phyloP scores from a whole-genome alignment of 2,888 invertebrate genomes.

The Quadroppia sp. region DNA sequence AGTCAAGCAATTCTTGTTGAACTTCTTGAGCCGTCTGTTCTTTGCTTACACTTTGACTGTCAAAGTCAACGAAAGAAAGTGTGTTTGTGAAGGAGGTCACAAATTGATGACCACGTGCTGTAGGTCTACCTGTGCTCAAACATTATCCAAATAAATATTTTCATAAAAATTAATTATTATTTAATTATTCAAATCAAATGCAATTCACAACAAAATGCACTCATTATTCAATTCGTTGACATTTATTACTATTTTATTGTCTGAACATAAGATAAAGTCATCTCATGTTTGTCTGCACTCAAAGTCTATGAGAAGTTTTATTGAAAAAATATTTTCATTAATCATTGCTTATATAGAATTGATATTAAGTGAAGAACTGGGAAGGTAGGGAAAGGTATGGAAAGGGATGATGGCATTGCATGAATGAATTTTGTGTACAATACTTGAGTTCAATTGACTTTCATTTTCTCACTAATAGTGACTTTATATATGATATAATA shows the following conservation, averaged over 20 bases:
- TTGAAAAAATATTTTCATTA: conserved; percentile 1
- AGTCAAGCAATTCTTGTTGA: conserved; percentile 7
- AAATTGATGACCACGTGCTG: conserved; percentile 33
- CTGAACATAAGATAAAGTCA: too few relatives aligned
- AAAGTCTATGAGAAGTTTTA: conserved; percentile 23
- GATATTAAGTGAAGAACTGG: too few relatives aligned
- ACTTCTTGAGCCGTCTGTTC: not conserved
- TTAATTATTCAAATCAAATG: too few relatives aligned
- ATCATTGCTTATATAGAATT: conserved; percentile 10
- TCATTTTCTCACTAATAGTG: conserved; percentile 3
- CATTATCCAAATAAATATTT: conserved; percentile 24
- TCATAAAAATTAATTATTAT: too few relatives aligned
- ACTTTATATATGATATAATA: too few relatives aligned
- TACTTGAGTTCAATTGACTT: conserved; percentile 21
- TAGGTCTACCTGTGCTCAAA: conserved; percentile 4
- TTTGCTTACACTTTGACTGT: not conserved
- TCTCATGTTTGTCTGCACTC: not conserved
- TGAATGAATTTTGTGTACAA: conserved; percentile 26
- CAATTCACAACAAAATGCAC: too few relatives aligned
- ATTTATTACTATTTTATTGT: not conserved
- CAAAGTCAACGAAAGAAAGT: conserved; percentile 22
- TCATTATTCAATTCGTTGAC: conserved; percentile 15
- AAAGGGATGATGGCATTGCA: not conserved
- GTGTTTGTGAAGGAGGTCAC: conserved; percentile 35
- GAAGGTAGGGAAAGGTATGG: not conserved